Conservation (phyloP, 2,797 vertebrate species). For the Anniella stebbinsi region DNA sequence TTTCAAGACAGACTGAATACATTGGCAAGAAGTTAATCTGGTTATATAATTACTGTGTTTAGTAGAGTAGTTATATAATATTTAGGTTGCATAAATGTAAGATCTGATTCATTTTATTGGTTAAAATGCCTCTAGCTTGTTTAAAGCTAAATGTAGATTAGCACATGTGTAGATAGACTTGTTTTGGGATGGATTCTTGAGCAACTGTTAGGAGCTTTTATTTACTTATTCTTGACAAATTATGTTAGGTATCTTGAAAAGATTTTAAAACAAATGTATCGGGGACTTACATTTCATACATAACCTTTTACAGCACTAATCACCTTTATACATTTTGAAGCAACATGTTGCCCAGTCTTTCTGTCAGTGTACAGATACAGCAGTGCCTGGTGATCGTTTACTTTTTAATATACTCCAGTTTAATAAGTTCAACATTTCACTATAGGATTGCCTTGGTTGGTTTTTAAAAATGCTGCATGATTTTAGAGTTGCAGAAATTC, state of each 20-base stretch:
- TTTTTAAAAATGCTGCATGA: neutral
- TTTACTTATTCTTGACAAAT: neutral
- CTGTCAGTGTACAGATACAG: neutral
- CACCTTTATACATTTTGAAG: neutral
- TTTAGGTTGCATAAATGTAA: constrained; percentile 13
- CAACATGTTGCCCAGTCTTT: neutral
- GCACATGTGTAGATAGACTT: neutral
- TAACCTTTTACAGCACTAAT: neutral
- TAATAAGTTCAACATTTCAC: neutral
- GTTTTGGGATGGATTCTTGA: neutral
- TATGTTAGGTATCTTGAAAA: neutral
- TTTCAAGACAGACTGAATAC: neutral
- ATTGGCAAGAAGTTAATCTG: neutral
- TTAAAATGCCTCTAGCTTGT: neutral
- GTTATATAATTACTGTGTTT: constrained; percentile 17
- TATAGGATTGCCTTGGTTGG: neutral
- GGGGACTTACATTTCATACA: neutral
- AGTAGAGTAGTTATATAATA: constrained; percentile 12
- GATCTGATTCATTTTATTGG: neutral
- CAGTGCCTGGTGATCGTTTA: neutral
- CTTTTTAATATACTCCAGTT: neutral
- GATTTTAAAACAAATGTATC: neutral
- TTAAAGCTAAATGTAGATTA: constrained; percentile 4
- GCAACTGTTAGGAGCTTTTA: neutral
- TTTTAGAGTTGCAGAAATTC: neutral